A percentile compares a stretch with the other conserved stretches of the same genome.
These are phyloP conservation scores for Potamarius usumacintae DNA, from an alignment of 2,113 vertebrate genomes.

Conservation along the genomic window DNA sequence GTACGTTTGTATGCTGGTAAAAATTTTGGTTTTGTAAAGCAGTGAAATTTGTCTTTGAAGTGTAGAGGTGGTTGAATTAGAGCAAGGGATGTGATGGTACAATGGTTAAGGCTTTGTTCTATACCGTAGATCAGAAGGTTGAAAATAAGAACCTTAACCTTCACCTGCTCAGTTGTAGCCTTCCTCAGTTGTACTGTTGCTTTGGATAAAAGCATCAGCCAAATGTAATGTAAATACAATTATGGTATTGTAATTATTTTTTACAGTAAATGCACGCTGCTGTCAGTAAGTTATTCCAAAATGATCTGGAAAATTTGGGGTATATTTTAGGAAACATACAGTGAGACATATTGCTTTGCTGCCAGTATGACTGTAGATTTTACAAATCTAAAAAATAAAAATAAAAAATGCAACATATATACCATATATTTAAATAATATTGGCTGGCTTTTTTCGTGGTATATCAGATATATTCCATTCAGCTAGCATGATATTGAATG, in stretches of 20 bases:
- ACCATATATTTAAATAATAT: too few species aligned
- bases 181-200: neutral
- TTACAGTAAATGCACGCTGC: neutral
- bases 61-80: too few species aligned
- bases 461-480: too few species aligned
- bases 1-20: neutral
- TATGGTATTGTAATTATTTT: neutral
- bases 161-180: neutral
- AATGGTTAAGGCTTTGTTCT: too few species aligned
- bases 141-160: neutral
- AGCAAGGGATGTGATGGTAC: too few species aligned
- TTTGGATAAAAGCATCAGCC: neutral
- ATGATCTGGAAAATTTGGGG: neutral
- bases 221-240: neutral
- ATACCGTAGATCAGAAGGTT: neutral
- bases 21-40: too few species aligned
- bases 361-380: neutral
- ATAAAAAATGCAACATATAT: too few species aligned
- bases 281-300: neutral
- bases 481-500: too few species aligned
- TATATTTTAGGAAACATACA: neutral
- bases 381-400: neutral
- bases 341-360: neutral
- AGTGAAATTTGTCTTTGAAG: too few species aligned
- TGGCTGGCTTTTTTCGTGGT: too few species aligned